Evolutionary conservation across 2,797 vertebrate genomes (phyloP).

Genomic region (Peromyscus nudipes): DNA sequence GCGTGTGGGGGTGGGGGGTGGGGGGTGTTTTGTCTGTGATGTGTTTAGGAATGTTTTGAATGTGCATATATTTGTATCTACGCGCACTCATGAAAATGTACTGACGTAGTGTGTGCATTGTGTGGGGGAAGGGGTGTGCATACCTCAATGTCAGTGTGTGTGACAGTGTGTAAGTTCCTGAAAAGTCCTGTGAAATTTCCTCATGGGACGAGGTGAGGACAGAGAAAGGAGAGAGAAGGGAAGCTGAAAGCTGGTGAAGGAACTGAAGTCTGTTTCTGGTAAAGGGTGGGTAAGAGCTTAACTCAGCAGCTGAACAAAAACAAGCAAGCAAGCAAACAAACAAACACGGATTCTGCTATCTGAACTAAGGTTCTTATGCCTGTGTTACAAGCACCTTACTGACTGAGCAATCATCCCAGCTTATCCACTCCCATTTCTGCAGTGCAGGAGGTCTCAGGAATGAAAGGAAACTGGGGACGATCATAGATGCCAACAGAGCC

Average conservation of each 20-base stretch:
- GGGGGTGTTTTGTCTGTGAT: not conserved
- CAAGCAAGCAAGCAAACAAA: not conserved
- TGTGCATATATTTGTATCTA: not conserved
- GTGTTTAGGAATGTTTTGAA: no score
- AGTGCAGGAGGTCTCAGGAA: not conserved
- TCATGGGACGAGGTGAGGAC: not conserved
- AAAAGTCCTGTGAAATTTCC: not conserved
- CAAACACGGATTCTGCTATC: no score
- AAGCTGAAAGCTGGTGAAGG: not conserved
- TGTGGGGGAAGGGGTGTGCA: not conserved
- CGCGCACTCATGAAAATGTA: not conserved
- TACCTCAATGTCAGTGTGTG: not conserved
- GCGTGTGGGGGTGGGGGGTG: fast-evolving
- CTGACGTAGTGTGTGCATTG: not conserved
- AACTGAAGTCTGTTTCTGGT: not conserved
- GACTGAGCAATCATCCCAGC: not conserved
- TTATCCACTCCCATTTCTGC: not conserved
- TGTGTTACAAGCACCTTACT: not conserved
- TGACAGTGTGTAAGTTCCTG: not conserved
- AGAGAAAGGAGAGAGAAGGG: not conserved
- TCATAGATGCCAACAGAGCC: not conserved
- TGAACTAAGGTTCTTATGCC: not conserved
- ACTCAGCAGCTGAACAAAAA: not conserved
- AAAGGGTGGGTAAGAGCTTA: not conserved
- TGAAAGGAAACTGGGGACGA: not conserved